phyloP scores from a whole-genome alignment of 2,797 vertebrate genomes.

The Lithobates sylvaticus region DNA sequence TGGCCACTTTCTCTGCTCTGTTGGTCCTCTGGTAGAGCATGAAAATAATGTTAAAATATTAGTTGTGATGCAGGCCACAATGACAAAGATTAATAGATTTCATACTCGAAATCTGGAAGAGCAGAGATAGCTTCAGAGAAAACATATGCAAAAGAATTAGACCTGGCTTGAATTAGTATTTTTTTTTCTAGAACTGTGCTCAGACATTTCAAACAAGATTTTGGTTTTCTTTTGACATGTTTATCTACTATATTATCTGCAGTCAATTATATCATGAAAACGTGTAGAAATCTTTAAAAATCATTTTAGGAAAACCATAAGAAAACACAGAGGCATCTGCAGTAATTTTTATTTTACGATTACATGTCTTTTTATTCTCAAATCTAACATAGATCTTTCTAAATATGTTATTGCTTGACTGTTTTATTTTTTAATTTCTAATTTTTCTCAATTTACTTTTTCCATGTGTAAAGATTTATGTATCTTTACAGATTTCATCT shows the following conservation, averaged over 20 bases:
- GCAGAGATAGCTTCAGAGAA: conserved; percentile 30
- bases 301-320: conserved; percentile 6
- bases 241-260: conserved; percentile 40
- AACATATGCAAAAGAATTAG: conserved; percentile 6
- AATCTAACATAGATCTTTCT: not conserved
- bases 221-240: conserved; percentile 51
- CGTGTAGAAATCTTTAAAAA: conserved; percentile 41
- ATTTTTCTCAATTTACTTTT: not conserved
- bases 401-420: not conserved
- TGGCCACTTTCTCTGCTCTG: conserved; percentile 22
- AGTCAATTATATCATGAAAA: conserved; percentile 46
- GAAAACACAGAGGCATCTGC: not conserved
- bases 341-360: conserved; percentile 2
- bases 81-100: conserved; percentile 42
- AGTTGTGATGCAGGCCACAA: conserved; percentile 36
- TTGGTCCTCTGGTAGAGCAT: conserved; percentile 13
- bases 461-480: not conserved
- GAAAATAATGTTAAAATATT: conserved; percentile 32
- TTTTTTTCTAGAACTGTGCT: conserved; percentile 31
- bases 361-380: not conserved
- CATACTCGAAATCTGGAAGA: conserved; percentile 30
- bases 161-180: conserved; percentile 52
- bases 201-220: conserved; percentile 41
- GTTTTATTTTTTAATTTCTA: not conserved
- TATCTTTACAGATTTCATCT: no score